Base-by-base conservation (phyloP, 2,888 invertebrate species). In the Macrosoma leucophasiata region DNA sequence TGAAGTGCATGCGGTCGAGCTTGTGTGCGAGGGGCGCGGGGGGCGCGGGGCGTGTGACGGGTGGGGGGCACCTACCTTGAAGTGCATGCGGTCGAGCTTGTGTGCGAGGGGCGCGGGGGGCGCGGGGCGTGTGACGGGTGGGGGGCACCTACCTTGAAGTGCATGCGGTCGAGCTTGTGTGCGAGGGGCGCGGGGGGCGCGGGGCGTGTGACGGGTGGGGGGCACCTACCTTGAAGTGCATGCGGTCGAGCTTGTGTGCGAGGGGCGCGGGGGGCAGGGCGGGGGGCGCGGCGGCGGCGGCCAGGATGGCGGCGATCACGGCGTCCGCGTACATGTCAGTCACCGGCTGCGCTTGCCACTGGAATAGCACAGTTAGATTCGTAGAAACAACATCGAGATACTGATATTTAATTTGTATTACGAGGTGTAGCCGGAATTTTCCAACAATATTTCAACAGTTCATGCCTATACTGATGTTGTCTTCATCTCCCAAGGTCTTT, bases 291-390 rank as follows among this genome's bases (percentile, higher is more conserved):
- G 65, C 19, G n/a, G 74, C 54, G 6, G 95, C 95, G 68, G 94
- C 92, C 52, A 98, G 85, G 20, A 97, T 86, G 23, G 93, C 95
- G 0, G 95, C 93, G 33, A 97, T 86, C 14, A 97, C 92, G 14
- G 98, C 94, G 84, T 99, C 98, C 14, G 98, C 98, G 76, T 93
- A 98, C 96, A 98, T 98, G 76, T 99, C 98, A 61, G 96, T 93
- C 25, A 97, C 92, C 1, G 98, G 97, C 62, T 93, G 94, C 4
- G 97, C 96, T 24, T 91, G 86, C 98, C 98, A 99, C 88, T 93
- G 76, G 34, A 57, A 10, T 53, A 46, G n/a, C n/a, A n/a, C n/a
- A n/a, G n/a, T n/a, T n/a, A n/a, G n/a, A n/a, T n/a, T n/a, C n/a
- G n/a, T n/a, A n/a, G n/a, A n/a, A n/a, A n/a, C n/a, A n/a, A n/a